Conservation (phyloP, 2,888 invertebrate genomes). For the Ophion ellenae region DNA sequence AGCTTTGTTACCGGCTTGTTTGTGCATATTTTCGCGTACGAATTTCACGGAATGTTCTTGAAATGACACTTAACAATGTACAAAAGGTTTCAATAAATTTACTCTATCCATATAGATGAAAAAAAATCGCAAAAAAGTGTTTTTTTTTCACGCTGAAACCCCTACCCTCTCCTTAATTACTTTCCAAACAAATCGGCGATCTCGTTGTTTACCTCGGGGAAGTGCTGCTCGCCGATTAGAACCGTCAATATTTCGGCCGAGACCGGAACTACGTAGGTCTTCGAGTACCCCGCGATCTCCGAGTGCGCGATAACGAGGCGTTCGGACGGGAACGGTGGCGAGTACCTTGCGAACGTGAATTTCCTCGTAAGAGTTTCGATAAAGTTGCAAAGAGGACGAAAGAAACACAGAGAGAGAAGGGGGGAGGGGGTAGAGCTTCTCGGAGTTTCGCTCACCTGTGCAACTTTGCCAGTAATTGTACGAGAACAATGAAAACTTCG, state of each 20-base stretch:
- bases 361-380: neutral
- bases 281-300: slow-evolving; percentile 37
- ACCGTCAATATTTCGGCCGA: slow-evolving; percentile 46
- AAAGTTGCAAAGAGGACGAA: slow-evolving; percentile 9
- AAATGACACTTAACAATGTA: no score
- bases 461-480: slow-evolving; percentile 70
- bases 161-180: neutral
- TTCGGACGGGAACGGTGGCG: slow-evolving; percentile 46
- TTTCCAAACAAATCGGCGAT: neutral
- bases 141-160: no score
- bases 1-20: no score
- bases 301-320: slow-evolving; percentile 20
- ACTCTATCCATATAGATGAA: no score
- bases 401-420: neutral
- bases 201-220: slow-evolving; percentile 34
- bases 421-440: slow-evolving; percentile 23
- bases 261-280: slow-evolving; percentile 44
- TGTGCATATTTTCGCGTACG: no score
- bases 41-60: no score
- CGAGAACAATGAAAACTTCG: slow-evolving; percentile 67
- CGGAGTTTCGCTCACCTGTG: slow-evolving; percentile 55
- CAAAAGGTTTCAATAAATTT: no score
- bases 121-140: no score
- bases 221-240: slow-evolving; percentile 47
- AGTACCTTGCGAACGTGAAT: slow-evolving; percentile 52